Base-by-base conservation (phyloP, 2,888 invertebrate species). In the Scaptomyza polygonia region DNA sequence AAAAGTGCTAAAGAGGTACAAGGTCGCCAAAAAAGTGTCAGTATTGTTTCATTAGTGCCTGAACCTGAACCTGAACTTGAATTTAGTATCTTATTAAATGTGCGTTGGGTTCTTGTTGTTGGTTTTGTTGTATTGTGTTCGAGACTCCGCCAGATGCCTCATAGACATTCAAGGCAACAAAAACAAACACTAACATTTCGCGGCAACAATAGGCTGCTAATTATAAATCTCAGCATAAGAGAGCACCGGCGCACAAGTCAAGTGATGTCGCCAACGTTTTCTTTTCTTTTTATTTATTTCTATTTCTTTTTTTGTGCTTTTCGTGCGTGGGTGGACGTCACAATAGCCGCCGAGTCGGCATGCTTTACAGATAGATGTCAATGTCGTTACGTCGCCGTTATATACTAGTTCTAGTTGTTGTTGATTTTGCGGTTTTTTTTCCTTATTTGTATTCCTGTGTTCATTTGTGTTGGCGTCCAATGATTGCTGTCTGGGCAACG, bases 141-240 rank as follows among this genome's bases (percentile, higher is more conserved):
- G 53, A 59, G 61, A 57, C 57, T 73, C 36, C 43, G 62, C 29
- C 42, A 67, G 47, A 72, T 43, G 63, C 49, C 58, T 40, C 16
- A 54, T 45, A 59, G 67, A 61, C 66, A 67, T 58, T 75, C 73
- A 79, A 83, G 79, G 84, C 84, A 71, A 79, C 25, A n/a, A 58
- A 16, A 29, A 63, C n/a, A 47, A 69, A 67, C 62, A 74, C 39
- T 18, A 43, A 43, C 56, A 61, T 79, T 81, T 81, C 79, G 80
- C 81, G 81, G 81, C 79, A 84, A 82, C 82, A 82, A 82, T 79
- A 58, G 84, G 64, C 69, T 79, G 82, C 82, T 82, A 82, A 82
- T 82, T 84, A 84, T 82, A 82, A 82, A 82, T 81, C 84, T 47
- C 84, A 81, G 82, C 77, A 80, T 79, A 80, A 67, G 45, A 74